Evolutionary conservation across 2,113 vertebrate genomes (phyloP).

Genomic region (Mionectes macconnelli): DNA sequence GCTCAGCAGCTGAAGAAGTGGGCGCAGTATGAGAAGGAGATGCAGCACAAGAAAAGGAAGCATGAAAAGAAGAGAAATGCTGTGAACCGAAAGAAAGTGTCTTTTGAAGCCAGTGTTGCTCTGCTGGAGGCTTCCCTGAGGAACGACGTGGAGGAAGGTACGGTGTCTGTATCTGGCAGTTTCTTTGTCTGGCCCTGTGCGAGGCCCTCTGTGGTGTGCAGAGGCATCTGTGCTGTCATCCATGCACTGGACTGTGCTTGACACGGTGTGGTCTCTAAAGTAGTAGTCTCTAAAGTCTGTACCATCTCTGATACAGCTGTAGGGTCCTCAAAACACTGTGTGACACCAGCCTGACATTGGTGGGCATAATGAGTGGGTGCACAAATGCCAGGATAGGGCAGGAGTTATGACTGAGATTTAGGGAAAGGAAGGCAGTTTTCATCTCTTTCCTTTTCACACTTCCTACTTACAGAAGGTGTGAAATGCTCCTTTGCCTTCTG

Average conservation of each 20-base stretch:
- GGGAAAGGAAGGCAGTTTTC: background rate
- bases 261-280: background rate
- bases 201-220: background rate
- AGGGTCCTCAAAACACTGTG: background rate
- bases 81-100: slow-evolving; percentile 79
- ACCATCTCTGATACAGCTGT: background rate
- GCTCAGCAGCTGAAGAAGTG: slow-evolving; percentile 96
- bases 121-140: slow-evolving; percentile 92
- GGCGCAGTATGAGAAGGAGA: slow-evolving; percentile 94
- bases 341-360: background rate
- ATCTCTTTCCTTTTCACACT: background rate
- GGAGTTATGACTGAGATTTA: background rate
- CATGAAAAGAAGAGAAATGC: slow-evolving; percentile 85
- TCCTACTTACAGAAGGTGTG: background rate
- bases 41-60: slow-evolving; percentile 91
- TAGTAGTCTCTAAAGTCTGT: background rate
- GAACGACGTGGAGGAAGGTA: slow-evolving; percentile 95
- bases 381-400: background rate
- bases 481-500: slow-evolving; percentile 10
- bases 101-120: slow-evolving; percentile 90
- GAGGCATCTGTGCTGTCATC: background rate
- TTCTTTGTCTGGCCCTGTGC: background rate
- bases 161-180: background rate
- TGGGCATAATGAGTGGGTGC: background rate
- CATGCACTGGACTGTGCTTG: background rate